Conservation (phyloP, 2,888 invertebrate species). For the Nemotelus pantherinus region DNA sequence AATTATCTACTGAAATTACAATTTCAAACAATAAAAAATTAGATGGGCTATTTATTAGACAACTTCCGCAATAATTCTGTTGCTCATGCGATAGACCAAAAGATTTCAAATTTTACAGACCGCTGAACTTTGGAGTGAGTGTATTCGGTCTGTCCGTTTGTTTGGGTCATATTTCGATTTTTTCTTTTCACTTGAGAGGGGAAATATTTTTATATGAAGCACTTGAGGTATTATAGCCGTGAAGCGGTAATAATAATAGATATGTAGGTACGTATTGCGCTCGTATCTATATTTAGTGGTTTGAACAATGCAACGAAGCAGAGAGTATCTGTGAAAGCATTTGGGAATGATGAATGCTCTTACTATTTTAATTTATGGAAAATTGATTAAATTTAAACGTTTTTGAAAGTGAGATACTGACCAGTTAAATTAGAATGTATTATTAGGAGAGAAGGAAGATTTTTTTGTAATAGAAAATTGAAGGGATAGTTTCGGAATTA, state of each 20-base stretch:
- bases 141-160: neutral
- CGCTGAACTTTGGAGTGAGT: constrained; percentile 13
- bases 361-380: constrained; percentile 15
- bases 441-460: no score
- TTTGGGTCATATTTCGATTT: neutral
- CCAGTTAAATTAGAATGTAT: neutral
- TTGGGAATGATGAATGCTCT: neutral
- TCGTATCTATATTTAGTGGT: neutral
- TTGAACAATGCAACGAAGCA: neutral
- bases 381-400: constrained; percentile 38
- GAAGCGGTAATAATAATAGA: neutral
- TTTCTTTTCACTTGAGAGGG: neutral
- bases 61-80: constrained; percentile 43
- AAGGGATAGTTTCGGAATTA: no score
- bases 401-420: constrained; percentile 17
- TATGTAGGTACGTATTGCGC: neutral
- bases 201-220: neutral
- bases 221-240: neutral
- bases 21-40: constrained; percentile 30
- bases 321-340: constrained; percentile 5
- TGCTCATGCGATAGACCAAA: constrained; percentile 37
- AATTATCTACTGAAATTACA: constrained; percentile 39
- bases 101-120: constrained; percentile 42
- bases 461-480: no score
- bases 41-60: constrained; percentile 41